These are phyloP conservation scores for Cyphomyrus plagiostoma DNA, from an alignment of 2,113 vertebrate species.

Conservation along the genomic window DNA sequence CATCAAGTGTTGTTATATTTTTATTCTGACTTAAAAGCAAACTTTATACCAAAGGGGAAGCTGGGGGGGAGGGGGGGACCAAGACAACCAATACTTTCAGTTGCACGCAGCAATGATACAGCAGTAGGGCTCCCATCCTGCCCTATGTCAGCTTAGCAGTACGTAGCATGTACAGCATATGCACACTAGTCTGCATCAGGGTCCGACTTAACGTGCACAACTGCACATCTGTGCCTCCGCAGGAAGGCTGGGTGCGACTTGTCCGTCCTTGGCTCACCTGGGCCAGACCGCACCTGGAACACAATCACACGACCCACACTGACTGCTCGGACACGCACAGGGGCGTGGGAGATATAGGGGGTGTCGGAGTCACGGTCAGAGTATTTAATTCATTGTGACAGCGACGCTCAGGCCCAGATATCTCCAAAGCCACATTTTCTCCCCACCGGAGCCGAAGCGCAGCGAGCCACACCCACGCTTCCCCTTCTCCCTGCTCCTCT, in stretches of 20 bases:
- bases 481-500: not conserved
- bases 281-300: not conserved
- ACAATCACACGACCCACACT: not conserved
- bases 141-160: not conserved
- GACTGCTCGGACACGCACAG: not conserved
- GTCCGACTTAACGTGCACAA: not conserved
- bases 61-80: not conserved
- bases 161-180: not conserved
- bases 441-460: not conserved
- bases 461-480: not conserved
- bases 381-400: not conserved
- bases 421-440: not conserved
- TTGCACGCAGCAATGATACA: not conserved
- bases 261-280: not conserved
- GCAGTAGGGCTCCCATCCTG: not conserved
- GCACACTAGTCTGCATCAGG: not conserved
- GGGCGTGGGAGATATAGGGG: not conserved
- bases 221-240: not conserved
- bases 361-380: not conserved
- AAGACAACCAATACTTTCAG: not conserved
- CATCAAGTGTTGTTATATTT: not conserved
- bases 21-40: not conserved
- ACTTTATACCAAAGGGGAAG: not conserved
- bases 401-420: not conserved
- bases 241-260: not conserved